phyloP scores from a whole-genome alignment of 2,888 invertebrate species.

The Rugalucina vietnamica region DNA sequence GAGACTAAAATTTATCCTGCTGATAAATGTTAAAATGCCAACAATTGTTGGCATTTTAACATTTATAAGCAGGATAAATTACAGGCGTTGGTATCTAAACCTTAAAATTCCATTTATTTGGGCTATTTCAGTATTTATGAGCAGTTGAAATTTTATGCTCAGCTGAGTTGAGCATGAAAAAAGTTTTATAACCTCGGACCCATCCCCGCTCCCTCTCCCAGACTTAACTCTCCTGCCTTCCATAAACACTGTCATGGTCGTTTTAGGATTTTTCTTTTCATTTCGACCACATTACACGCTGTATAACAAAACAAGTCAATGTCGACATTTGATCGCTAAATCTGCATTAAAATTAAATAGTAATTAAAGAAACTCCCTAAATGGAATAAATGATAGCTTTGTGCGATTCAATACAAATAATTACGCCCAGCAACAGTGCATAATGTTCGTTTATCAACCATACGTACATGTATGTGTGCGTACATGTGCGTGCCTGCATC shows the following conservation, averaged over 20 bases:
- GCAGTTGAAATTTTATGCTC: not conserved
- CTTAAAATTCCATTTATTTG: too few relatives aligned
- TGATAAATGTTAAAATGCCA: too few relatives aligned
- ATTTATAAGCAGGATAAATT: too few relatives aligned
- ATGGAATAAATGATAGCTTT: slow-evolving; percentile 7
- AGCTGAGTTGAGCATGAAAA: not conserved
- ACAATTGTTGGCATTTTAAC: too few relatives aligned
- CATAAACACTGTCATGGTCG: not conserved
- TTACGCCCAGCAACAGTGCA: too few relatives aligned
- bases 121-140: too few relatives aligned
- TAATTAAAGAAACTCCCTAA: not conserved
- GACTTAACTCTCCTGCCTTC: not conserved
- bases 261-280: too few relatives aligned
- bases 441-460: too few relatives aligned
- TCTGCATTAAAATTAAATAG: slow-evolving; percentile 1
- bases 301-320: not conserved
- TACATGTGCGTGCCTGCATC: too few relatives aligned
- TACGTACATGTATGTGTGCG: too few relatives aligned
- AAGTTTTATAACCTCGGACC: not conserved
- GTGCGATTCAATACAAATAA: not conserved
- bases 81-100: too few relatives aligned
- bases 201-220: not conserved
- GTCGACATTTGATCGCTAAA: not conserved
- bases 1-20: not conserved
- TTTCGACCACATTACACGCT: not conserved